A percentile compares a stretch with the other conserved stretches of the same genome.
Conservation (phyloP, 2,888 invertebrate species). For the Gerris lacustris region DNA sequence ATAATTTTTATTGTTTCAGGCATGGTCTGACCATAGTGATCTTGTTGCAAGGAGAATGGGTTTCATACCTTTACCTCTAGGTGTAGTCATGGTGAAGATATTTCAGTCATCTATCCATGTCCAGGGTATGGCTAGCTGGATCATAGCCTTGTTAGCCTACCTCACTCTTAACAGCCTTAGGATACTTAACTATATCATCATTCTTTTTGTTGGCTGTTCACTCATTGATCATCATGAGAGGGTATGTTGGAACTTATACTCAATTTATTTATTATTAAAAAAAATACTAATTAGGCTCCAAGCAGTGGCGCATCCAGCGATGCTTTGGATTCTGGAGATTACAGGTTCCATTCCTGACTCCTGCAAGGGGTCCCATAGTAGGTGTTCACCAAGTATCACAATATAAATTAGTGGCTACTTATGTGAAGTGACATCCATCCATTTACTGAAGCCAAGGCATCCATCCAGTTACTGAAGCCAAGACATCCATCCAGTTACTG, state of each 20-base stretch:
- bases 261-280: no score
- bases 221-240: slow-evolving; percentile 58
- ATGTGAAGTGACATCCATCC: no score
- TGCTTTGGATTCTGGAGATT: no score
- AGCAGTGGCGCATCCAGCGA: no score
- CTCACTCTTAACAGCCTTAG: slow-evolving; percentile 60
- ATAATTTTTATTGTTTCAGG: slow-evolving; percentile 38
- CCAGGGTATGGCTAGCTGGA: slow-evolving; percentile 54
- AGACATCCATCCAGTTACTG: no score
- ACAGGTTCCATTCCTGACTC: no score
- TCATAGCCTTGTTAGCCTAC: slow-evolving; percentile 63
- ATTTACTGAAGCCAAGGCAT: no score
- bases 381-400: no score
- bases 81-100: slow-evolving; percentile 83
- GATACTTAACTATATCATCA: slow-evolving; percentile 73
- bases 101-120: slow-evolving; percentile 69
- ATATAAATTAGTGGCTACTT: no score
- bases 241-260: slow-evolving; percentile 7
- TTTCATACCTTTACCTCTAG: slow-evolving; percentile 90
- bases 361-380: no score
- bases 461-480: no score
- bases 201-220: slow-evolving; percentile 81
- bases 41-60: slow-evolving; percentile 93
- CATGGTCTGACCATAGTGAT: slow-evolving; percentile 94
- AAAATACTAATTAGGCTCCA: no score